phyloP scores from a whole-genome alignment of 2,888 invertebrate genomes.

The Nymphalis urticae region DNA sequence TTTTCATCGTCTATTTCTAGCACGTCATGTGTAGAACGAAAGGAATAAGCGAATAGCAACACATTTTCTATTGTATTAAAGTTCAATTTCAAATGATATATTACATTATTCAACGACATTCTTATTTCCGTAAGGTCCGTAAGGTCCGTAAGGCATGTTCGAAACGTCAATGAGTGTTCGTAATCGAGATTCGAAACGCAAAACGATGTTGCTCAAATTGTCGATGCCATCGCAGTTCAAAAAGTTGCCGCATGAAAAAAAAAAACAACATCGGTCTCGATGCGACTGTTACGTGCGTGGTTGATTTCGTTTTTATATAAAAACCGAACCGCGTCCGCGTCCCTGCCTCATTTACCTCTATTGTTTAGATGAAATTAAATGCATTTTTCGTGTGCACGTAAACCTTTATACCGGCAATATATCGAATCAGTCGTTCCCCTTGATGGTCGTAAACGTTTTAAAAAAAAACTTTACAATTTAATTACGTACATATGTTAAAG shows the following conservation, averaged over 20 bases:
- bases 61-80: slow-evolving; percentile 48
- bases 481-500: slow-evolving; percentile 78
- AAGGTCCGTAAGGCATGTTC: slow-evolving; percentile 39
- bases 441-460: slow-evolving; percentile 64
- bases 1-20: slow-evolving; percentile 56
- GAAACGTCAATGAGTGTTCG: slow-evolving; percentile 59
- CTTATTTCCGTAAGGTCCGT: slow-evolving; percentile 47
- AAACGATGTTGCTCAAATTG: slow-evolving; percentile 57
- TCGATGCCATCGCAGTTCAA: slow-evolving; percentile 54
- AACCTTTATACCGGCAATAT: slow-evolving; percentile 38
- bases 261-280: slow-evolving; percentile 47
- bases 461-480: slow-evolving; percentile 72
- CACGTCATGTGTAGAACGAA: slow-evolving; percentile 51
- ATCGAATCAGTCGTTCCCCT: slow-evolving; percentile 53
- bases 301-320: slow-evolving; percentile 41
- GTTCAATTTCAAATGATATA: slow-evolving; percentile 45
- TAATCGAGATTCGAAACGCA: slow-evolving; percentile 65
- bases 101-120: slow-evolving; percentile 47
- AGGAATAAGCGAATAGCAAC: slow-evolving; percentile 49
- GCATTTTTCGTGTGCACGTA: slow-evolving; percentile 42
- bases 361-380: slow-evolving; percentile 61
- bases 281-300: slow-evolving; percentile 46
- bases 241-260: slow-evolving; percentile 59
- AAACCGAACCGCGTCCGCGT: slow-evolving; percentile 45
- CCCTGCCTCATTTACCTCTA: slow-evolving; percentile 45